phyloP scores from a whole-genome alignment of 2,888 invertebrate species.

The Nephrotoma guestfalica region DNA sequence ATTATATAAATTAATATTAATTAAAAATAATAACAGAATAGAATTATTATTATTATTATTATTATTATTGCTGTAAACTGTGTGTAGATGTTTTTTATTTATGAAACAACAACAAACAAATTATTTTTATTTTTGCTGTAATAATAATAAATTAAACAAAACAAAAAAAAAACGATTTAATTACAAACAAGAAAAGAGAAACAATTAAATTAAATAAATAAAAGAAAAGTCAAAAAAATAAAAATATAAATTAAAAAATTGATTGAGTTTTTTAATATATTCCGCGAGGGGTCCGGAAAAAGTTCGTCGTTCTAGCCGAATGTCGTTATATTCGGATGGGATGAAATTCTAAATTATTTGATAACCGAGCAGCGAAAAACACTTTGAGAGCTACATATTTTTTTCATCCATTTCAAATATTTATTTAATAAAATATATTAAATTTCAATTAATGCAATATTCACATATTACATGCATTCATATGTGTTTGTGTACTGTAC shows the following conservation, averaged over 20 bases:
- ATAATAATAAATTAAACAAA: neutral
- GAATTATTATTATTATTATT: neutral
- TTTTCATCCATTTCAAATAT: no score
- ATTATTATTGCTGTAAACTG: slow-evolving; percentile 4
- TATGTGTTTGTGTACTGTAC: no score
- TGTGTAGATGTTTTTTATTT: slow-evolving; percentile 5
- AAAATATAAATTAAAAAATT: neutral
- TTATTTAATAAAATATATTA: no score
- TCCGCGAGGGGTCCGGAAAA: no score
- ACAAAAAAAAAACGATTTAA: neutral
- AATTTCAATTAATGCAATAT: no score
- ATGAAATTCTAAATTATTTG: no score
- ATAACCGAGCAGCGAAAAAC: no score
- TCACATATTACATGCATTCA: no score
- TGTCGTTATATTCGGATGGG: no score
- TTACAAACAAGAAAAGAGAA: neutral
- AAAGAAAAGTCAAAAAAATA: neutral
- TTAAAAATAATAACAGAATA: neutral
- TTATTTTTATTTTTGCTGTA: neutral
- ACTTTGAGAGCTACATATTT: no score
- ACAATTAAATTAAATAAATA: neutral
- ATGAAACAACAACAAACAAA: neutral
- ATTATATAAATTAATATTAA: slow-evolving; percentile 1
- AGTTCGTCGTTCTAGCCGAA: no score
- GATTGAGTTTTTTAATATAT: no score